Percentiles rank a stretch among this genome's conserved stretches.
Evolutionary conservation across 1,140 invertebrate species (phyloP).

Genomic region (Papilio polytes): DNA sequence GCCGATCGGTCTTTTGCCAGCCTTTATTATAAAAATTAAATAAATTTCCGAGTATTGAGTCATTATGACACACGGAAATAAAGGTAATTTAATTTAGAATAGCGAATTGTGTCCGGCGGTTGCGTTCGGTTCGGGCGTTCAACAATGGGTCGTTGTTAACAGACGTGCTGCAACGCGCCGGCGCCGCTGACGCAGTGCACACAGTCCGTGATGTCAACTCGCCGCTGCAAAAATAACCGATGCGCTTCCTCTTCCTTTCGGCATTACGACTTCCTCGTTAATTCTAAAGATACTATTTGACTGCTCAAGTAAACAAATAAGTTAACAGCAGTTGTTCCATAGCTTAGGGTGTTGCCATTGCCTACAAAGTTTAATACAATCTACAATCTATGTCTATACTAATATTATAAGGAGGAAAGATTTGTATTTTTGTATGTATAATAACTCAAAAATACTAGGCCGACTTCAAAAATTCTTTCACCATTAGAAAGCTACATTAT

Average conservation of each 20-base stretch:
- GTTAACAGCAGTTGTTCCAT: not conserved
- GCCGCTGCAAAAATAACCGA: constrained; percentile 20
- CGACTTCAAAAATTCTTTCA: no score
- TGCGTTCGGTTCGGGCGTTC: not conserved
- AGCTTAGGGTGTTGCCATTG: not conserved
- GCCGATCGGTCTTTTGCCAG: not conserved
- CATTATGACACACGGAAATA: not conserved
- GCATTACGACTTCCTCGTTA: constrained; percentile 9
- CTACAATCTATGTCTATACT: no score
- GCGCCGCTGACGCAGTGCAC: not conserved
- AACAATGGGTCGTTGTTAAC: not conserved
- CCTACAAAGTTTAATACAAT: not conserved
- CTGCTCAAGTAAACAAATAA: not conserved
- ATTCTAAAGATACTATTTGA: constrained; percentile 15
- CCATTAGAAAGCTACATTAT: no score
- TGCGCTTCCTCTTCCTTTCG: constrained; percentile 21
- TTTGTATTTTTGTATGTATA: no score
- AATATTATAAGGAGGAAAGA: no score
- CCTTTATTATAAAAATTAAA: not conserved
- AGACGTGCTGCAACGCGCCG: not conserved
- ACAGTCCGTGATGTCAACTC: constrained; percentile 9
- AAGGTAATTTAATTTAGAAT: constrained; percentile 2
- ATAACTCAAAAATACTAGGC: no score
- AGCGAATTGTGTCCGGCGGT: not conserved
- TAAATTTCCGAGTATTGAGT: not conserved